A percentile compares a stretch with the other conserved stretches of the same genome.
Conservation (phyloP, 2,113 vertebrate genomes). For the Colinus virginianus region DNA sequence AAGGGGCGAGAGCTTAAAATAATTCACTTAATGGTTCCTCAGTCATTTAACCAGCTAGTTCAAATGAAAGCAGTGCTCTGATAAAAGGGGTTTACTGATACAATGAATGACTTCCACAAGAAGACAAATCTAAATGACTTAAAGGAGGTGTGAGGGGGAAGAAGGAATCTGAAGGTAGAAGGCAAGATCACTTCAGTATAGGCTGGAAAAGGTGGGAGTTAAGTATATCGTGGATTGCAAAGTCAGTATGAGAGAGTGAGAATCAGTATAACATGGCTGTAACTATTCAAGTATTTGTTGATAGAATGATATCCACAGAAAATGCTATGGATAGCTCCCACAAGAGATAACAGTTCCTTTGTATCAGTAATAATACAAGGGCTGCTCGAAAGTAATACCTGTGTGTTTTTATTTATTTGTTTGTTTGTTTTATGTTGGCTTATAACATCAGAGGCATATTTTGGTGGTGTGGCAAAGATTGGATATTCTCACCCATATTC, state of each 20-base stretch:
- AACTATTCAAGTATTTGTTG: slow-evolving; percentile 1
- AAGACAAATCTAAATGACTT: slow-evolving; percentile 41
- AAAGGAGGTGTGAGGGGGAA: background rate
- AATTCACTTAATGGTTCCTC: slow-evolving; percentile 40
- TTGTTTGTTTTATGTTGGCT: too few relatives aligned
- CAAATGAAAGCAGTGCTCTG: slow-evolving; percentile 5
- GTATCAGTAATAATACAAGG: background rate
- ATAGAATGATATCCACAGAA: background rate
- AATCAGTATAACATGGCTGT: slow-evolving; percentile 3
- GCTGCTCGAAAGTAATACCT: too few relatives aligned
- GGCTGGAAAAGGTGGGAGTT: slow-evolving; percentile 15
- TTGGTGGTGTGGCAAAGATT: too few relatives aligned
- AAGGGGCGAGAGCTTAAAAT: slow-evolving; percentile 19
- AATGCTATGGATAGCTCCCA: background rate
- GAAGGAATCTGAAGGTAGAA: background rate
- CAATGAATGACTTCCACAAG: slow-evolving; percentile 22
- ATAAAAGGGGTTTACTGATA: slow-evolving; percentile 41
- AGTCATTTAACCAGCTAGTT: slow-evolving; percentile 12
- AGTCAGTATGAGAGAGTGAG: background rate
- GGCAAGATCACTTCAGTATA: background rate
- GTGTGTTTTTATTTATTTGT: background rate
- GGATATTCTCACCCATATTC: too few relatives aligned
- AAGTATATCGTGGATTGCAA: background rate
- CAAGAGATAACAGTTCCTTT: background rate
- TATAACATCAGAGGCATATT: too few relatives aligned